phyloP scores from a whole-genome alignment of 2,113 vertebrate genomes.

The Brachionichthys hirsutus region DNA sequence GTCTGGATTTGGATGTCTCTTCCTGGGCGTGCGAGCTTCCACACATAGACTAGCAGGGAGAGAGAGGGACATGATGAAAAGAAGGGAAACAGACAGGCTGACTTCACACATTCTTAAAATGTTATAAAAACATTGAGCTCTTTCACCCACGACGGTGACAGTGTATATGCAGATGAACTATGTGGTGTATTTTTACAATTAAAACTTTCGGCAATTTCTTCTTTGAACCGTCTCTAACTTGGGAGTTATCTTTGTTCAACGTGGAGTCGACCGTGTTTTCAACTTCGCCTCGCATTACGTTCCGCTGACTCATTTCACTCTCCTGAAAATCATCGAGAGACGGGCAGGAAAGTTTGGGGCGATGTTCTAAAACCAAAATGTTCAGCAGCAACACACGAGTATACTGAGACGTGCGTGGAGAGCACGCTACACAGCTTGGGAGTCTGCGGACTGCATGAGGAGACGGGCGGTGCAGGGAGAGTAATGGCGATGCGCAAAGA shows the following conservation, averaged over 20 bases:
- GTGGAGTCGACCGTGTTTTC: background rate
- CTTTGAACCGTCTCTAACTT: no score
- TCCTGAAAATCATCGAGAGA: no score
- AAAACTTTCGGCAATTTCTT: no score
- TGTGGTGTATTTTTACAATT: background rate
- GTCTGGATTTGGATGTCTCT: constrained; percentile 64
- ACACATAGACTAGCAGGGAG: constrained; percentile 35
- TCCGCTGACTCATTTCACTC: no score
- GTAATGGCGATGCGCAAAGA: constrained; percentile 11
- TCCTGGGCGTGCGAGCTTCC: constrained; percentile 49
- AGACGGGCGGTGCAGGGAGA: constrained; percentile 22
- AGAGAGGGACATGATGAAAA: constrained; percentile 12
- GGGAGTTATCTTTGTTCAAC: background rate
- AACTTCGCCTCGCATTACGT: no score
- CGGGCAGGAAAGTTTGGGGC: no score
- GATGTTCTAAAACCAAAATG: no score
- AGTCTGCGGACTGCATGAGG: constrained; percentile 11
- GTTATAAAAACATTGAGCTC: constrained; percentile 13
- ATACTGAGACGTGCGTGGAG: constrained; percentile 9
- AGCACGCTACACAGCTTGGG: constrained; percentile 35
- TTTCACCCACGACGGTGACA: no score
- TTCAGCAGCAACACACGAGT: no score
- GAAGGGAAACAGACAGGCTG: constrained; percentile 26
- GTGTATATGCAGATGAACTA: background rate
- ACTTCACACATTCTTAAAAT: constrained; percentile 26